Conservation (phyloP, 1,140 invertebrate genomes). For the Eriosoma lanigerum region DNA sequence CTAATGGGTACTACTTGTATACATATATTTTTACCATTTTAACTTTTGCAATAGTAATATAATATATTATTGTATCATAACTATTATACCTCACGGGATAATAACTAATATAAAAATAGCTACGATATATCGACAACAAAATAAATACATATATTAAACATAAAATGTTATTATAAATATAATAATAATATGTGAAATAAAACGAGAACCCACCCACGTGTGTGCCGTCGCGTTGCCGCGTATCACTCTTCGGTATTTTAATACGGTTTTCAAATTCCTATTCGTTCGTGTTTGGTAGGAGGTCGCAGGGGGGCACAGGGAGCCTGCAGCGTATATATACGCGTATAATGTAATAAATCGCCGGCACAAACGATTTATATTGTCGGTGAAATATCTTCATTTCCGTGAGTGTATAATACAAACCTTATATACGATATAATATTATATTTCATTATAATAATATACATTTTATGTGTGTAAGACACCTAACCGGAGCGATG, state of each 20-base stretch:
- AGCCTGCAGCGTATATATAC: neutral
- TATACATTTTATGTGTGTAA: neutral
- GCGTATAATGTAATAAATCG: conserved; percentile 19
- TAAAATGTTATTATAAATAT: neutral
- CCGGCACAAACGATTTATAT: conserved; percentile 18
- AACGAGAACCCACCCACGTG: too few relatives aligned
- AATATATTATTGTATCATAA: too few relatives aligned
- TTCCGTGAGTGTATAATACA: conserved; percentile 1
- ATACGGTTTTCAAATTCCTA: conserved; percentile 22
- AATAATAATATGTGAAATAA: too few relatives aligned
- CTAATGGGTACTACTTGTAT: too few relatives aligned
- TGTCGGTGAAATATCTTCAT: conserved; percentile 37
- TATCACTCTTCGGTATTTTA: neutral
- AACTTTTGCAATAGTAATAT: too few relatives aligned
- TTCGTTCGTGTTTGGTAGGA: neutral
- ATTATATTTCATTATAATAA: neutral
- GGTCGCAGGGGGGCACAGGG: neutral
- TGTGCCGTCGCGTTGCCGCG: neutral
- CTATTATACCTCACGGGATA: too few relatives aligned
- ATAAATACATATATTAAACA: too few relatives aligned
- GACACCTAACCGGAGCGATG: neutral
- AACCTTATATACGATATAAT: neutral
- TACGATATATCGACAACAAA: too few relatives aligned
- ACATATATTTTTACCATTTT: too few relatives aligned
- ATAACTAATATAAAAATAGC: too few relatives aligned